These are phyloP conservation scores for Cotesia typhae DNA, from an alignment of 1,140 invertebrate genomes.

Conservation along the genomic window DNA sequence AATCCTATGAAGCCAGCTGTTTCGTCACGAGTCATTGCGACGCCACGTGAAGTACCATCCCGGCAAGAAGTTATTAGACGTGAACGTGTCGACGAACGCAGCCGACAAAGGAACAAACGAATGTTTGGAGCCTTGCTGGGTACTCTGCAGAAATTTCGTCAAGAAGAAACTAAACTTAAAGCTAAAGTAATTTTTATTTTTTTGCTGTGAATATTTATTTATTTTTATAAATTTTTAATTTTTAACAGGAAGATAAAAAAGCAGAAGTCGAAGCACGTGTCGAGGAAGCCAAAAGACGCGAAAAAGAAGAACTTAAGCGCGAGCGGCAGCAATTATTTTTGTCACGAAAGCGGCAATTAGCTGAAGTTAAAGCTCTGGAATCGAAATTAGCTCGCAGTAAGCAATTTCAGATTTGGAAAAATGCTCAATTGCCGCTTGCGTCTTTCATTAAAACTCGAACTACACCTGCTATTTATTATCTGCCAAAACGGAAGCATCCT, in stretches of 20 bases:
- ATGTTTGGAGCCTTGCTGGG: constrained; percentile 96
- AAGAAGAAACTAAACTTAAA: constrained; percentile 90
- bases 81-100: constrained; percentile 84
- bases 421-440: constrained; percentile 76
- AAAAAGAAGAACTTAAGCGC: constrained; percentile 85
- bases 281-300: constrained; percentile 87
- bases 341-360: constrained; percentile 85
- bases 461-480: constrained; percentile 87
- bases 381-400: constrained; percentile 87
- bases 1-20: constrained; percentile 63
- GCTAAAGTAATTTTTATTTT: constrained; percentile 68
- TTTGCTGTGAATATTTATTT: neutral
- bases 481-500: constrained; percentile 78
- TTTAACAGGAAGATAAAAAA: constrained; percentile 78
- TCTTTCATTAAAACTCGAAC: constrained; percentile 89
- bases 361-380: constrained; percentile 89
- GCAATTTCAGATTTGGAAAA: constrained; percentile 90
- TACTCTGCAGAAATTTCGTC: constrained; percentile 93
- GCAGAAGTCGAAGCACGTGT: constrained; percentile 92
- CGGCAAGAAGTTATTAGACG: constrained; percentile 82
- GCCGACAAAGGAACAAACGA: constrained; percentile 85
- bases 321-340: constrained; percentile 87
- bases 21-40: constrained; percentile 70
- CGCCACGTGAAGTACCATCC: constrained; percentile 73
- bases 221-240: constrained; percentile 16